Evolutionary conservation across 1,140 invertebrate genomes (phyloP).

Genomic region (Zeugodacus cucurbitae): DNA sequence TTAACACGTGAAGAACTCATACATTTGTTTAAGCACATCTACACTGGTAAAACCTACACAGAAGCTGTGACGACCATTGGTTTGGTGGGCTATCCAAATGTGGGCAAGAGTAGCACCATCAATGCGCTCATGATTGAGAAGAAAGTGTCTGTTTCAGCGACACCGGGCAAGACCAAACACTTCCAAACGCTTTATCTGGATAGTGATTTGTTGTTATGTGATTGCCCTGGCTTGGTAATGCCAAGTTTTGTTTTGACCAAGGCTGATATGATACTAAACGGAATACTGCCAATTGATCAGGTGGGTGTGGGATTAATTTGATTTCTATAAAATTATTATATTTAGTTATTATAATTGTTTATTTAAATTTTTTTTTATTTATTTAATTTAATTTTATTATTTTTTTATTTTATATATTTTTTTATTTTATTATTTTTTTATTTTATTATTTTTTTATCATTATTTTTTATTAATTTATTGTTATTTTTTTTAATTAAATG

Average conservation of each 20-base stretch:
- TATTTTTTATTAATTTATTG: too few species aligned
- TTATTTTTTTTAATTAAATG: too few species aligned
- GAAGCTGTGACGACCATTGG: constrained; percentile 81
- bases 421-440: too few species aligned
- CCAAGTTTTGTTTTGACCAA: constrained; percentile 94
- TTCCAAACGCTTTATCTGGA: constrained; percentile 89
- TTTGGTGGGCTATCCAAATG: constrained; percentile 98
- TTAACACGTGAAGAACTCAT: constrained; percentile 72
- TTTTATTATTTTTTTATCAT: too few species aligned
- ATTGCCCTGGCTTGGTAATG: constrained; percentile 98
- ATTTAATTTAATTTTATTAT: too few species aligned
- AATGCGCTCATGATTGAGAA: constrained; percentile 92
- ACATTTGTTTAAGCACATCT: constrained; percentile 76
- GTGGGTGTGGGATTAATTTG: neutral
- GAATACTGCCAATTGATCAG: constrained; percentile 96
- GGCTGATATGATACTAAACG: constrained; percentile 94
- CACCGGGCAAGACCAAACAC: constrained; percentile 96
- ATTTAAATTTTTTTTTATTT: too few species aligned
- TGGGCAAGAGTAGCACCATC: constrained; percentile 99
- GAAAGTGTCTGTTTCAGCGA: constrained; percentile 95
- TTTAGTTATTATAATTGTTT: too few species aligned
- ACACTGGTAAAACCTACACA: constrained; percentile 69
- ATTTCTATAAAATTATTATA: too few species aligned
- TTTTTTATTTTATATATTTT: too few species aligned
- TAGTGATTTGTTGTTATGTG: constrained; percentile 87